Evolutionary conservation across 2,888 invertebrate species (phyloP), one percentile per base, ranked within the genome.

Genomic region (Papilio protenor): DNA sequence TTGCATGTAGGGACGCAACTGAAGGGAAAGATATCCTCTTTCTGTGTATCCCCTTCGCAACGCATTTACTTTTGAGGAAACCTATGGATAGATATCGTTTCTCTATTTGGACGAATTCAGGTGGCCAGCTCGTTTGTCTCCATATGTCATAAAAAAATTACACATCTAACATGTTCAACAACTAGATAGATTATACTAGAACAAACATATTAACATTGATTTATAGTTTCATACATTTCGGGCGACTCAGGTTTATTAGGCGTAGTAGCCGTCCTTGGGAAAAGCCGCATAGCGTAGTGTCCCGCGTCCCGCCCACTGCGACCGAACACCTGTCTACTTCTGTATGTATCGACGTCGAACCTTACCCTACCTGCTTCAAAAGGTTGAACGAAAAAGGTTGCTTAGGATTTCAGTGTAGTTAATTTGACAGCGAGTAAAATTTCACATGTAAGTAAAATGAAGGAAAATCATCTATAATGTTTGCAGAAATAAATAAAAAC

Each of bases 211-310:
- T 55, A 6, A 55, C 18, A 55, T 59, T 12, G 59, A 59, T 59
- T 59, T 70, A 40, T 12, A 27, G 16, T 40, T 69, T 12, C 18
- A 21, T 23, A 27, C 14, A 57, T 73, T 47, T 75, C 72, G 45
- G 61, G n/a, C 57, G 40, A 55, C 33, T 18, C 55, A 72, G 64
- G 75, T 78, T 71, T 64, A n/a, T 76, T 59, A 72, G 18, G 55
- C 72, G 52, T 71, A 77, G 77, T 79, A 55, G 64, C 73, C 69
- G 80, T 80, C 82, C 81, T 82, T 81, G 80, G 76, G 72, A 79
- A 77, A 75, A 79, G 79, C 80, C 81, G 81, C 81, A 82, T 80
- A 81, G 80, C 79, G 80, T 77, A 78, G 76, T 76, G 76, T 75
- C 70, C 77, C 80, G 73, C 78, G 76, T 75, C 70, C 77, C 80